Conservation (phyloP, 2,113 vertebrate species). For the Clarias gariepinus region DNA sequence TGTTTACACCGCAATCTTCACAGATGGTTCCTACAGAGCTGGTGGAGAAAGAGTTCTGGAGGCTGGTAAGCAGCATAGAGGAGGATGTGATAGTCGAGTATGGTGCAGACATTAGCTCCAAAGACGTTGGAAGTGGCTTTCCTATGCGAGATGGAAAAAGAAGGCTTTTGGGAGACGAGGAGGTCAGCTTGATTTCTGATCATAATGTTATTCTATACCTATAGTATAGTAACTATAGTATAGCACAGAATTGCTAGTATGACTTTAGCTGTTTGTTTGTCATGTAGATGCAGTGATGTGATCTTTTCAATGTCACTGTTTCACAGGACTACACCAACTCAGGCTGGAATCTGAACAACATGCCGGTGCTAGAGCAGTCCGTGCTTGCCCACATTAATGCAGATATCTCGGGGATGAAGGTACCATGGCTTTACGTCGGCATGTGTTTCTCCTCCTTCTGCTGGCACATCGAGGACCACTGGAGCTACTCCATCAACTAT, state of each 20-base stretch:
- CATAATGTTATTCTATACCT: neutral
- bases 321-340: slow-evolving; percentile 91
- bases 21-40: slow-evolving; percentile 98
- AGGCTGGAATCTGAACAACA: slow-evolving; percentile 98
- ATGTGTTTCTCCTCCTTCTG: slow-evolving; percentile 99
- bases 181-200: slow-evolving; percentile 74
- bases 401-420: slow-evolving; percentile 98
- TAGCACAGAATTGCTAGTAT: neutral
- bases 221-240: no score
- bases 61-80: slow-evolving; percentile 95
- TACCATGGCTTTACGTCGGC: slow-evolving; percentile 96
- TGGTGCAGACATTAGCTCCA: slow-evolving; percentile 95
- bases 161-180: slow-evolving; percentile 90
- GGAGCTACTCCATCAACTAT: slow-evolving; percentile 99
- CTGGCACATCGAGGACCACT: slow-evolving; percentile 99
- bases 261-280: neutral
- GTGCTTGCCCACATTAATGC: slow-evolving; percentile 95
- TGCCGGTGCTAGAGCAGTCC: slow-evolving; percentile 97
- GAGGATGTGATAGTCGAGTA: slow-evolving; percentile 98
- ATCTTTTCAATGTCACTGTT: neutral
- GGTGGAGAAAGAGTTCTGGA: slow-evolving; percentile 98
- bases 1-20: neutral
- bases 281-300: neutral
- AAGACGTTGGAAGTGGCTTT: slow-evolving; percentile 96
- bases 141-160: slow-evolving; percentile 86